Percentiles rank a stretch among this genome's conserved stretches.
These are phyloP conservation scores for Alouatta palliata DNA, from an alignment of 2,113 vertebrate genomes.

Conservation along the genomic window DNA sequence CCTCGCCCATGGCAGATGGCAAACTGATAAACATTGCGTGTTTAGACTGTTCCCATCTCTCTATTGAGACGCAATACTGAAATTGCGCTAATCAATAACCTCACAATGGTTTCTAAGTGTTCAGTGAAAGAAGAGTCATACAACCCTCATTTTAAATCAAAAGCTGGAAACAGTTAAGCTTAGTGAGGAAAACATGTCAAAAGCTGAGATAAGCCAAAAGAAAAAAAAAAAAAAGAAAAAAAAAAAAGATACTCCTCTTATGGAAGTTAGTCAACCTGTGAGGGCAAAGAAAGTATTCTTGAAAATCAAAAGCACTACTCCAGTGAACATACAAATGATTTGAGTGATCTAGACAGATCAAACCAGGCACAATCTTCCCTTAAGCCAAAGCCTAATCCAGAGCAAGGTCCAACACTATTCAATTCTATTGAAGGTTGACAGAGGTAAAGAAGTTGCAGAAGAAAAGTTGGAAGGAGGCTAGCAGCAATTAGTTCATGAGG, in stretches of 20 bases:
- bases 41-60: not conserved
- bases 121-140: no score
- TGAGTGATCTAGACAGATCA: no score
- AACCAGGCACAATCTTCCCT: no score
- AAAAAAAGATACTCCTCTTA: no score
- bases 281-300: not conserved
- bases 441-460: not conserved
- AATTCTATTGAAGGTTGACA: not conserved
- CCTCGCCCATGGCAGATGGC: not conserved
- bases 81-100: not conserved
- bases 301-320: not conserved
- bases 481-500: not conserved
- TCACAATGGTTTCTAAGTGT: no score
- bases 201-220: no score
- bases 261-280: not conserved
- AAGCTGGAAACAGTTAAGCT: no score
- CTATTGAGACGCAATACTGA: not conserved
- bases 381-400: no score
- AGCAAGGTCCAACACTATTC: not conserved
- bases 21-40: not conserved
- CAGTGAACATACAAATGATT: not conserved
- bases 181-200: no score
- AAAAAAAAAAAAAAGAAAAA: no score
- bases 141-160: no score
- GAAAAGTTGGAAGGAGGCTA: not conserved